Percentiles rank a stretch among this genome's conserved stretches.
Evolutionary conservation across 2,888 invertebrate genomes (phyloP).

Genomic region (Tiliacea citrago): DNA sequence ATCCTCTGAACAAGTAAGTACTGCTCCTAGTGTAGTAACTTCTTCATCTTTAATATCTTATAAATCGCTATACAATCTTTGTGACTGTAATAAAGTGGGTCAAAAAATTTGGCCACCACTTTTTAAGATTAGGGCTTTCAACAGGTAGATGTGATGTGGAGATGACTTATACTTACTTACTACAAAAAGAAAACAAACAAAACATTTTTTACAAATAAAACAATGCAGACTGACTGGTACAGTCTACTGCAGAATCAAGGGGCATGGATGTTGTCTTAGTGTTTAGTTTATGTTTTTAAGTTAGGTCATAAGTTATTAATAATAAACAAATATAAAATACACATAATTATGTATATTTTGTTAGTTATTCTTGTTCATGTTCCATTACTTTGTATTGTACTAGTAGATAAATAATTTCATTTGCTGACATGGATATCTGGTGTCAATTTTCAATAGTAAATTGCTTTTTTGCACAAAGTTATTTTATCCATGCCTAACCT

Average conservation of each 20-base stretch:
- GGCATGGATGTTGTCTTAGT: not conserved
- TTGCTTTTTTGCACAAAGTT: not conserved
- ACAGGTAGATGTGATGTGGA: not conserved
- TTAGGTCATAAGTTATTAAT: not conserved
- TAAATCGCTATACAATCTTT: no score
- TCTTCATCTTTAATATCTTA: not conserved
- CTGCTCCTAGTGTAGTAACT: not conserved
- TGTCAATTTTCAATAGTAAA: not conserved
- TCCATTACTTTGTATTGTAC: not conserved
- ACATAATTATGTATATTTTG: not conserved
- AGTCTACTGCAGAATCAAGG: not conserved
- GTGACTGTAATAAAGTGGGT: no score
- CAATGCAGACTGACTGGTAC: not conserved
- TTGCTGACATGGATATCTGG: not conserved
- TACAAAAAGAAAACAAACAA: not conserved
- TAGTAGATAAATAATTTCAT: constrained; percentile 7
- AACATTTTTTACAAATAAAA: no score
- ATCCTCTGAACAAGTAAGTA: constrained; percentile 44
- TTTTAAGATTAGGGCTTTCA: no score
- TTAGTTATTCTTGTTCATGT: not conserved
- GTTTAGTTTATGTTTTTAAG: not conserved
- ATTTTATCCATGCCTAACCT: not conserved
- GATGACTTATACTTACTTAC: no score
- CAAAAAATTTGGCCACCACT: no score
- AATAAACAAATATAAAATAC: no score